These are phyloP conservation scores for Geotrypetes seraphini DNA, from an alignment of 2,797 vertebrate genomes.

Conservation along the genomic window DNA sequence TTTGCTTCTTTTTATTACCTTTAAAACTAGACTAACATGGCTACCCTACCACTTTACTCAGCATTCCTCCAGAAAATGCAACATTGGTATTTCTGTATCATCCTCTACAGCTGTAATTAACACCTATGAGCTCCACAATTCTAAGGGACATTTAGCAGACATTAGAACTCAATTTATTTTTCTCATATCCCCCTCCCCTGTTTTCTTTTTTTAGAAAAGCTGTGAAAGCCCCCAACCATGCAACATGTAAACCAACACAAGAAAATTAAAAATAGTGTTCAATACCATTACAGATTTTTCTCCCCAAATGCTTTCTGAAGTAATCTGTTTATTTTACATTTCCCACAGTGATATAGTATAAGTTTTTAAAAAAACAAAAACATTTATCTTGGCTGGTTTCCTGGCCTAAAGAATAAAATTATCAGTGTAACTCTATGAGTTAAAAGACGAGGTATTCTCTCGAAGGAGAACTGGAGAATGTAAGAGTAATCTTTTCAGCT, in stretches of 20 bases:
- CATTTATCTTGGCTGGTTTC: slow-evolving; percentile 41
- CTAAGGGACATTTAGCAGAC: background rate
- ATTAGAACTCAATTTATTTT: background rate
- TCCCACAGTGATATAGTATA: slow-evolving; percentile 47
- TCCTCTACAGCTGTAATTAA: background rate
- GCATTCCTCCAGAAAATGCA: slow-evolving; percentile 12
- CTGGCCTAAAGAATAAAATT: slow-evolving; percentile 34
- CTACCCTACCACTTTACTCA: too few species aligned
- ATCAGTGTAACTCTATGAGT: slow-evolving; percentile 17
- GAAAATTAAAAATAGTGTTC: slow-evolving; percentile 21
- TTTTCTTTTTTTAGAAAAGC: slow-evolving; percentile 5
- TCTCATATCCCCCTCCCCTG: slow-evolving; percentile 12
- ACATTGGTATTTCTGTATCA: background rate
- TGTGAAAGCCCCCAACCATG: background rate
- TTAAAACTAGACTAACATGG: too few species aligned
- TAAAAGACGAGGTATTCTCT: slow-evolving; percentile 37
- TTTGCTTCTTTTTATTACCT: too few species aligned
- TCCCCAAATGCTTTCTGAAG: slow-evolving; percentile 32
- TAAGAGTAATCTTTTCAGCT: slow-evolving; percentile 14
- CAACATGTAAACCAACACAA: slow-evolving; percentile 9
- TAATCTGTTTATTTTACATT: slow-evolving; percentile 42
- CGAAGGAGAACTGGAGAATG: slow-evolving; percentile 13
- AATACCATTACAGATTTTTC: slow-evolving; percentile 29
- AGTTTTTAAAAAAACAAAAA: slow-evolving; percentile 48
- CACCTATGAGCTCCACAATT: slow-evolving; percentile 4